Base-by-base conservation (phyloP, 2,888 invertebrate genomes). In the Melanostoma scalare region DNA sequence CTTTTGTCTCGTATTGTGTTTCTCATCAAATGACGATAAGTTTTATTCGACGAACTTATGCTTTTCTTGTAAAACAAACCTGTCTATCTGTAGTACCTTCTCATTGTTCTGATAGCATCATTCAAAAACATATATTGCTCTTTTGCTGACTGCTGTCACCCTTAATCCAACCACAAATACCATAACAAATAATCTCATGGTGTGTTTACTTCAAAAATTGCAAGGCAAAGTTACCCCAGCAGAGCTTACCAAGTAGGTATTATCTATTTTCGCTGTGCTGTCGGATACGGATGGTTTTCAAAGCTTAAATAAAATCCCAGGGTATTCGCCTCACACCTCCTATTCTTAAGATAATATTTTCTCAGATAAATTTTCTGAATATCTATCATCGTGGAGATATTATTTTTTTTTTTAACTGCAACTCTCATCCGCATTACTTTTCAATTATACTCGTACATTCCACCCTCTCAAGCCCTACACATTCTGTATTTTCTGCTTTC, bases 401-500 rank as follows among this genome's bases (percentile, higher is more conserved):
- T 20, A 61, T 63, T 63, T 46, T 46, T 42, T 61, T 61, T 6
- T 20, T 38, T 20, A 63, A 8, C 35, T 20, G 20, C 20, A 20
- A 20, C 20, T 20, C 20, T 31, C 36, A 36, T 40, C 31, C 38
- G n/a, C 38, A 73, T 79, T 79, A 50, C 42, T 65, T 72, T 78
- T 78, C 65, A 65, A 72, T 72, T 72, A 63, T 48, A 46, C 0
- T 20, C 20, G 20, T 20, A 20, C 20, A 20, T 20, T 35, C 53
- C 8, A 4, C 44, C 36, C 48, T 36, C 4, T 9, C 6, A 53
- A 20, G 20, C 20, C 20, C 8, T 5, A 55, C 3, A 36, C 10
- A 55, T 8, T 6, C 53, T 9, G 6, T 48, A 48, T 8, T 40
- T 44, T 50, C 53, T 30, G 42, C 74, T 86, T 87, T 65, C 90